Conservation (phyloP, 1,140 invertebrate species). For the Hermetia illucens region DNA sequence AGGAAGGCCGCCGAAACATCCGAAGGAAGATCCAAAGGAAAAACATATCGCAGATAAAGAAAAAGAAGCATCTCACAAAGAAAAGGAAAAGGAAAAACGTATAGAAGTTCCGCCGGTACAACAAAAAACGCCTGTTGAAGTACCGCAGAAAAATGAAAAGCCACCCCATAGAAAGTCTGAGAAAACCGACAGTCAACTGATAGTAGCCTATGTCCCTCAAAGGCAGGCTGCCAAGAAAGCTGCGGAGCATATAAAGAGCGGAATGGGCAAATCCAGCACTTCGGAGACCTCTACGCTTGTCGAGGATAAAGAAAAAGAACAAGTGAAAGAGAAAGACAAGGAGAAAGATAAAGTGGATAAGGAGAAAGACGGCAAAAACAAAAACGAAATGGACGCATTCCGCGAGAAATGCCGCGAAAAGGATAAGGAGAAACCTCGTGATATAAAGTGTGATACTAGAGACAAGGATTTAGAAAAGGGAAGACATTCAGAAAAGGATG, state of each 20-base stretch:
- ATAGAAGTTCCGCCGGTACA: constrained; percentile 8
- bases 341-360: constrained; percentile 1
- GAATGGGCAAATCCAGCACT: constrained; percentile 43
- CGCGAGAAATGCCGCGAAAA: too few species aligned
- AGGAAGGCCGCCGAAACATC: constrained; percentile 23
- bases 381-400: too few species aligned
- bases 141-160: constrained; percentile 13
- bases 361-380: not conserved
- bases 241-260: constrained; percentile 75
- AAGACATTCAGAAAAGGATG: not conserved
- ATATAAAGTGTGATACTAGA: not conserved
- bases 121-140: constrained; percentile 1
- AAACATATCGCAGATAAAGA: constrained; percentile 26
- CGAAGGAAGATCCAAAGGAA: constrained; percentile 13
- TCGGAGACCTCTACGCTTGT: not conserved
- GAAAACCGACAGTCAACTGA: constrained; percentile 48
- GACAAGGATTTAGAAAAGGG: not conserved
- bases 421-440: too few species aligned
- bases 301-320: constrained; percentile 3
- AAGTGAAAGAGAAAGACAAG: constrained; percentile 2
- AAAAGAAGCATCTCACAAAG: constrained; percentile 27
- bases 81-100: constrained; percentile 11
- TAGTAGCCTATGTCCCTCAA: constrained; percentile 71
- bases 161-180: constrained; percentile 26
- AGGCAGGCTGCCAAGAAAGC: constrained; percentile 82